Percentiles rank a stretch among this genome's conserved stretches.
Conservation (phyloP, 2,888 invertebrate genomes). For the Tridacna crocea region DNA sequence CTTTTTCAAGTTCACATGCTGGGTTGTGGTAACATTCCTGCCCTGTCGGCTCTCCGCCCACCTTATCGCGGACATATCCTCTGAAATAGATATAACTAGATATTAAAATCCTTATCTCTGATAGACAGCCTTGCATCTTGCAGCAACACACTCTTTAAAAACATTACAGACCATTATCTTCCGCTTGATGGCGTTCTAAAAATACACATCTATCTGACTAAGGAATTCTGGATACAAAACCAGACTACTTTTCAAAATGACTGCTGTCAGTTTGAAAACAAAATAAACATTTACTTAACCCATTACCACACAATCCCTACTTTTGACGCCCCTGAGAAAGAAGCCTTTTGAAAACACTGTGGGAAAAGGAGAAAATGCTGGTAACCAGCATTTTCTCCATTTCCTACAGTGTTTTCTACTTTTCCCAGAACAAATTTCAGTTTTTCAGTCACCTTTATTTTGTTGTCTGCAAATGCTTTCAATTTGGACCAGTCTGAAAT, state of each 20-base stretch:
- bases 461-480: too few species aligned
- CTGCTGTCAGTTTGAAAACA: neutral
- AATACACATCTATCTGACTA: too few species aligned
- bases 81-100: conserved; percentile 20
- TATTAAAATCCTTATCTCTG: neutral
- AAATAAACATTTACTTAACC: neutral
- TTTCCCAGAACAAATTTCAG: too few species aligned
- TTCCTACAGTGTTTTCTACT: neutral
- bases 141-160: too few species aligned
- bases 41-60: conserved; percentile 58
- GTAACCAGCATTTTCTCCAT: neutral
- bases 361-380: neutral
- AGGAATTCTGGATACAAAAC: too few species aligned
- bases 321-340: too few species aligned
- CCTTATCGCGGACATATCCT: conserved; percentile 31
- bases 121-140: neutral
- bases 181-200: too few species aligned
- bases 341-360: too few species aligned
- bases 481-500: too few species aligned
- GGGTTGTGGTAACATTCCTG: conserved; percentile 51
- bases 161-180: too few species aligned
- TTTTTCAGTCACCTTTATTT: too few species aligned
- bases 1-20: conserved; percentile 54
- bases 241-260: neutral
- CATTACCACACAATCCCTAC: too few species aligned